phyloP scores from a whole-genome alignment of 1,140 invertebrate genomes.

The Megalonaias nervosa region DNA sequence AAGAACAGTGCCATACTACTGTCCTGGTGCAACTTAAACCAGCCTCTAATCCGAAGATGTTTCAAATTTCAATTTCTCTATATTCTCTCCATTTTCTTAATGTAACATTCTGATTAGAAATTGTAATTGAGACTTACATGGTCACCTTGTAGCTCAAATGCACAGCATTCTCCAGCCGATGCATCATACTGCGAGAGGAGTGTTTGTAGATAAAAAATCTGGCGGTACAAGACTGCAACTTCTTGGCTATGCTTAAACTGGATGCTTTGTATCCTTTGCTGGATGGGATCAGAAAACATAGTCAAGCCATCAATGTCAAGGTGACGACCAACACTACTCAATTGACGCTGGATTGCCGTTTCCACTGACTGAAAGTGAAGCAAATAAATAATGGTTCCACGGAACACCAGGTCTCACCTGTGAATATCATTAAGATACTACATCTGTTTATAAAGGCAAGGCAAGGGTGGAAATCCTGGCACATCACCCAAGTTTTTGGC shows the following conservation, averaged over 20 bases:
- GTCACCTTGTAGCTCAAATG: constrained; percentile 42
- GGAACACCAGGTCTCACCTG: background rate
- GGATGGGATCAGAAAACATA: constrained; percentile 83
- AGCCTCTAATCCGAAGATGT: background rate
- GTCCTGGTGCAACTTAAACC: no score
- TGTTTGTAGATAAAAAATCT: constrained; percentile 82
- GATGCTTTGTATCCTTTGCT: constrained; percentile 85
- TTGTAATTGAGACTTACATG: constrained; percentile 14
- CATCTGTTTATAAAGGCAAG: no score
- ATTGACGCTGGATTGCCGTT: constrained; percentile 41
- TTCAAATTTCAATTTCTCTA: background rate
- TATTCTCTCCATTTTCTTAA: background rate
- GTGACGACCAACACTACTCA: constrained; percentile 59
- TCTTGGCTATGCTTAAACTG: constrained; percentile 82
- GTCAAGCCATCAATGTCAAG: constrained; percentile 85
- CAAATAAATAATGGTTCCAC: background rate
- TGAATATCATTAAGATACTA: no score
- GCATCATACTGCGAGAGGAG: constrained; percentile 79
- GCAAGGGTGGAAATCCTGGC: no score
- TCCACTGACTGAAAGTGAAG: constrained; percentile 35
- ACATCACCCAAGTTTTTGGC: no score
- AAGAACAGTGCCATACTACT: no score
- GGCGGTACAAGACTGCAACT: constrained; percentile 80
- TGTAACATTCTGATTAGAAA: background rate
- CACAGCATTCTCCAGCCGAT: constrained; percentile 69